phyloP scores from a whole-genome alignment of 2,113 vertebrate species.

The Crotalus tigris region DNA sequence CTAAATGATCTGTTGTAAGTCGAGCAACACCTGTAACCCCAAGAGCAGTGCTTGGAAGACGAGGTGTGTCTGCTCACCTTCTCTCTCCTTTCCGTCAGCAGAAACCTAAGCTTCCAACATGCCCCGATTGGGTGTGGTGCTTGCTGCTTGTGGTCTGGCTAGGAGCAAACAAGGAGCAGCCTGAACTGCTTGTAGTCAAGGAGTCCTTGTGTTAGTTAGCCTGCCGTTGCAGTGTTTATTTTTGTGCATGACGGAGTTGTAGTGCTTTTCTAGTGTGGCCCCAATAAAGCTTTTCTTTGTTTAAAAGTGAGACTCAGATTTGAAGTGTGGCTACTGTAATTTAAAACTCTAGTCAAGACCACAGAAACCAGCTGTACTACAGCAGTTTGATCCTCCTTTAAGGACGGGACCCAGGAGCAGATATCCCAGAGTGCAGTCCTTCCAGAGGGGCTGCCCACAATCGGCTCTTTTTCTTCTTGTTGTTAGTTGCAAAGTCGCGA shows the following conservation, averaged over 20 bases:
- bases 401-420: neutral
- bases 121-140: neutral
- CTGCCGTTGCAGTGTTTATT: neutral
- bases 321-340: neutral
- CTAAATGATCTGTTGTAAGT: neutral
- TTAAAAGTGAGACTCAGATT: neutral
- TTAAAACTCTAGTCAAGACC: neutral
- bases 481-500: too few species aligned
- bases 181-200: neutral
- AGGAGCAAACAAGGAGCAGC: neutral
- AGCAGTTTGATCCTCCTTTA: neutral
- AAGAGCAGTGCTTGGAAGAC: neutral
- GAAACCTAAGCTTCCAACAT: neutral
- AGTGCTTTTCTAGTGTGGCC: neutral
- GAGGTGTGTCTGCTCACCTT: neutral
- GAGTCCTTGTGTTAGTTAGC: neutral
- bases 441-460: neutral
- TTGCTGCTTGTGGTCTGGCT: neutral
- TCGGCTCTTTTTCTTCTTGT: neutral
- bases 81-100: neutral
- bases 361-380: neutral
- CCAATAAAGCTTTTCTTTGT: neutral
- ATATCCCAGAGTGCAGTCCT: neutral
- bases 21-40: neutral
- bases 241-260: neutral